These are phyloP conservation scores for Trichosurus vulpecula DNA, from an alignment of 2,797 vertebrate species.

Conservation along the genomic window DNA sequence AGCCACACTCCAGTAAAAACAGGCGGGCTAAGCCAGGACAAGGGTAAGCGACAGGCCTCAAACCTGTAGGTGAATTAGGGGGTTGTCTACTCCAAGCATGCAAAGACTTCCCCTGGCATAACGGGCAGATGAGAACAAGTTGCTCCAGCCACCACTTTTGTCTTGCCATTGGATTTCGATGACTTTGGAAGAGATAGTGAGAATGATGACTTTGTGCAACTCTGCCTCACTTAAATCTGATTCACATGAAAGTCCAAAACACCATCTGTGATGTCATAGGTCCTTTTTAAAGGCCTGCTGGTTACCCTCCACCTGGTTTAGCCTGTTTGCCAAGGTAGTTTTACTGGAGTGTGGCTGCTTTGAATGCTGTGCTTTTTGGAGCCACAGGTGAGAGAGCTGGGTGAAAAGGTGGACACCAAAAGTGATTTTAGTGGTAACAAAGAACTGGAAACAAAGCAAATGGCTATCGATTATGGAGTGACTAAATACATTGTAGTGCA, in stretches of 20 bases:
- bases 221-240: background rate
- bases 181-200: background rate
- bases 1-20: background rate
- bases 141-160: background rate
- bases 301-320: background rate
- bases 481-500: background rate
- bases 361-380: background rate
- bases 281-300: background rate
- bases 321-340: background rate
- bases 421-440: background rate
- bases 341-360: background rate
- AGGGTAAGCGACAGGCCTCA: background rate
- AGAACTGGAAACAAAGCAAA: background rate
- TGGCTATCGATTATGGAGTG: background rate
- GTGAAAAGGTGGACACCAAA: no score
- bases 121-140: background rate
- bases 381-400: no score
- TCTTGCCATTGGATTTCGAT: background rate
- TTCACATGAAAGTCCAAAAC: background rate
- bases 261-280: background rate
- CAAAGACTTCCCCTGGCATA: background rate
- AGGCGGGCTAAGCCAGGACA: background rate
- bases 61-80: background rate
- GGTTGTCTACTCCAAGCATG: background rate
- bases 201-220: background rate